Base-by-base conservation (phyloP, 2,113 vertebrate species). In the Alaudala cheleensis region DNA sequence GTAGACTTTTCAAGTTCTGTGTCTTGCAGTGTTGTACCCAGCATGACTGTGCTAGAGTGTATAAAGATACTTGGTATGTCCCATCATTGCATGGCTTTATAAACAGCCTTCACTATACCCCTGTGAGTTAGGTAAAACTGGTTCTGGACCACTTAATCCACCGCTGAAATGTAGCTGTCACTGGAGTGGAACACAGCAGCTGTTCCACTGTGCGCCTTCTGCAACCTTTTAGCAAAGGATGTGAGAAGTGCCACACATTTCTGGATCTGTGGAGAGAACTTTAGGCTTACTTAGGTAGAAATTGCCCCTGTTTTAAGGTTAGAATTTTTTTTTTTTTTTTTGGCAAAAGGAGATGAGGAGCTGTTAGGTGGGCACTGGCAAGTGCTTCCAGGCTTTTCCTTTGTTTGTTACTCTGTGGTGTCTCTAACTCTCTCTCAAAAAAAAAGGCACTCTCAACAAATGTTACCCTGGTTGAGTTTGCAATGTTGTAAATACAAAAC, bases 141-240 rank as follows among this genome's bases (percentile, higher is more conserved):
- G 76, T 88, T 90, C 69, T 92, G 71, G 62, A 70, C 79, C 73
- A 66, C 65, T 93, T 93, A 91, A 91, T 86, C 44, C n/a, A 26
- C 66, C 60, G 25, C 4, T 85, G 84, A 77, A 91, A 92, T 69
- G 62, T 56, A 50, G 56, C 69, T n/a, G 6, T 70, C 65, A 14
- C 56, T 84, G 86, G 77, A 76, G 61, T 25, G 8, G 77, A 96
- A 84, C 92, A 58, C 65, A 87, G 23, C 86, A 95, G 81, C 89
- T 95, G 86, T 95, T 93, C 66, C 6, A 10, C 56, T 65, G 53
- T 72, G 49, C 0, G 11, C 66, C 72, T 81, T 57, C 83, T 91
- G 78, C 77, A 89, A 29, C 51, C 34, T 73, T 73, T 77, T 50
- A 91, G 87, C n/a, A 84, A 87, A 72, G 81, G 37, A 53, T 90